Conservation (phyloP, 2,888 invertebrate species). For the Orthosia incerta region DNA sequence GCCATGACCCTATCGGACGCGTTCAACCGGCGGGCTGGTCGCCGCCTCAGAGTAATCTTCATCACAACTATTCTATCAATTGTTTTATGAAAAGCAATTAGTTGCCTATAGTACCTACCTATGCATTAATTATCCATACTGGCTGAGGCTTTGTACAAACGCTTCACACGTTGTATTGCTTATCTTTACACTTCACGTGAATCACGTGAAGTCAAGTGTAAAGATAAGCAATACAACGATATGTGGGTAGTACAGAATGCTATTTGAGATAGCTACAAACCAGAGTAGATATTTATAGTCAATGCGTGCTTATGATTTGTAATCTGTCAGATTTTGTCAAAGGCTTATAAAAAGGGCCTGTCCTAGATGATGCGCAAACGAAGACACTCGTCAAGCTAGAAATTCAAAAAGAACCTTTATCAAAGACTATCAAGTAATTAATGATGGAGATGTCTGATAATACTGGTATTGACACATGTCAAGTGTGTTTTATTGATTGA, state of each 20-base stretch:
- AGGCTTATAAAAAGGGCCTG: not conserved
- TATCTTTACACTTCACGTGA: too few relatives aligned
- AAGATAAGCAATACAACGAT: not conserved
- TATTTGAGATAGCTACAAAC: not conserved
- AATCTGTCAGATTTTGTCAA: not conserved
- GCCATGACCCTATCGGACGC: too few relatives aligned
- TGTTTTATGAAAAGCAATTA: not conserved
- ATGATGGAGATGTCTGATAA: conserved; percentile 12
- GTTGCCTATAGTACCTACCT: not conserved
- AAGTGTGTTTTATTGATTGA: conserved; percentile 20
- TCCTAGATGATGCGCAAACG: not conserved
- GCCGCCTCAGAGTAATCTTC: too few relatives aligned
- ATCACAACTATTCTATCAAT: too few relatives aligned
- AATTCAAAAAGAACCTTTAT: conserved; percentile 8
- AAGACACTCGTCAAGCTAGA: not conserved
- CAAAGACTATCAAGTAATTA: not conserved
- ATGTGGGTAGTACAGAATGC: not conserved
- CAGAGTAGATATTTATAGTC: not conserved
- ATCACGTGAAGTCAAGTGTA: not conserved
- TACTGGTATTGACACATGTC: not conserved
- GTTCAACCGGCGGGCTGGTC: too few relatives aligned
- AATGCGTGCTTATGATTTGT: not conserved
- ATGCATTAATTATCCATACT: not conserved
- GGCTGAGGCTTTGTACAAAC: not conserved
- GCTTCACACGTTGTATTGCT: not conserved